A percentile compares a stretch with the other conserved stretches of the same genome.
Conservation (phyloP, 92 coral and sea anemone genomes). For the Porites lobata region DNA sequence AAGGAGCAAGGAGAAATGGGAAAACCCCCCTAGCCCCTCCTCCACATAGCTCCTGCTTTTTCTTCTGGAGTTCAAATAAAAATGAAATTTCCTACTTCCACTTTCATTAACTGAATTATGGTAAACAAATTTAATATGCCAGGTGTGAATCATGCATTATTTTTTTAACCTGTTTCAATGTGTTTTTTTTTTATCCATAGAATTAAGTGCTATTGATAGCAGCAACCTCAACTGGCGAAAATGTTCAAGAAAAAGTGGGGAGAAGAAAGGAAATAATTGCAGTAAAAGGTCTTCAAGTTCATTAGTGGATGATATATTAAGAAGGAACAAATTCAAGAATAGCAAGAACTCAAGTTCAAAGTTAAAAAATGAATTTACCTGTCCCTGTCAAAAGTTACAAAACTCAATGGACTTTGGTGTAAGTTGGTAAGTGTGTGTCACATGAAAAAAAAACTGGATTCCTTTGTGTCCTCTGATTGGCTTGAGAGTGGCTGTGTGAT, state of each 20-base stretch:
- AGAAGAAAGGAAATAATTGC: background rate
- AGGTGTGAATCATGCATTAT: background rate
- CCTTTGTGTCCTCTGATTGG: slow-evolving; percentile 9
- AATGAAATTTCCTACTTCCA: too few species aligned
- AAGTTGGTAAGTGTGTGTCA: slow-evolving; percentile 17
- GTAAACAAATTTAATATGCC: too few species aligned
- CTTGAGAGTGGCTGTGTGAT: slow-evolving; percentile 23
- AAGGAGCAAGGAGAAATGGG: too few species aligned
- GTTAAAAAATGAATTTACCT: background rate
- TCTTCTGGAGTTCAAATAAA: too few species aligned
- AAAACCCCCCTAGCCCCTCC: too few species aligned
- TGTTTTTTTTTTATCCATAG: background rate
- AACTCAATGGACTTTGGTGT: slow-evolving; percentile 36
- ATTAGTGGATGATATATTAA: slow-evolving; percentile 10
- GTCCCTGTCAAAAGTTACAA: slow-evolving; percentile 42
- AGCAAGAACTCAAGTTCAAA: slow-evolving; percentile 6
- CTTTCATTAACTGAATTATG: too few species aligned
- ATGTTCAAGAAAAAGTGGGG: slow-evolving; percentile 2
- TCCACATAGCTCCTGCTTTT: too few species aligned
- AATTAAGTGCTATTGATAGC: slow-evolving; percentile 21
- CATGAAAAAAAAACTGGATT: background rate
- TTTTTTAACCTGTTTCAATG: background rate
- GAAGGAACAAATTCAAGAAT: background rate
- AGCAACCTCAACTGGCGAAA: slow-evolving; percentile 28
- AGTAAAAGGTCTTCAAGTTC: slow-evolving; percentile 24